Base-by-base conservation (phyloP, 2,113 vertebrate genomes). In the Phalacrocorax brasilianus region DNA sequence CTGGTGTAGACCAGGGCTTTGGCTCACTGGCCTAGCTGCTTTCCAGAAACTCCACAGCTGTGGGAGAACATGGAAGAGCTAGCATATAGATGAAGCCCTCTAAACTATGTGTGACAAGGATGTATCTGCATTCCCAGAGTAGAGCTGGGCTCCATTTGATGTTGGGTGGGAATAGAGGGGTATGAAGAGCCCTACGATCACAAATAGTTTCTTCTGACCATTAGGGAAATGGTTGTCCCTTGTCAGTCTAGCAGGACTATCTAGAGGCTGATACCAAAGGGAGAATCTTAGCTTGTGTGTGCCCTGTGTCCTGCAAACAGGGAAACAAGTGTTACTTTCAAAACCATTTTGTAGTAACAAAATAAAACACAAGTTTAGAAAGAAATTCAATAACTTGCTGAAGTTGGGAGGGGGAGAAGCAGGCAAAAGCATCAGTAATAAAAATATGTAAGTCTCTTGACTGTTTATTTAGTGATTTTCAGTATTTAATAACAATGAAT, bases 401-500 rank as follows among this genome's bases (percentile, higher is more conserved):
- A 93, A 56, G 9, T n/a, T 63, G 65, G 28, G 68, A 76, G 53
- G 21, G 66, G 61, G n/a, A 44, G 49, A 55, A 75, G 35, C 14
- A 81, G 45, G 7, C 6, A 74, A 90, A 93, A 88, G 3, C 9
- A 76, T 85, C 53, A 30, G 12, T 83, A 91, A 74, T 90, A 94
- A 94, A 95, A 61, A 28, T 55, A 56, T 44, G 18, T 56, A 80
- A 61, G 33, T 68, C 52, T 65, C 66, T 85, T 81, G 74, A 52
- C 40, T 84, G 20, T 93, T 97, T 88, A 85, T 81, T 93, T 95
- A 93, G 65, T 78, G 62, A 80, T 94, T 95, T 97, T 89, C 45
- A 61, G 28, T 85, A 77, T 90, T 83, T 86, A 85, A n/a, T 59
- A 83, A n/a, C n/a, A 88, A 76, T 83, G 5, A 85, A 72, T 95